phyloP scores from a whole-genome alignment of 2,888 invertebrate species.

The Amphipoea oculea region DNA sequence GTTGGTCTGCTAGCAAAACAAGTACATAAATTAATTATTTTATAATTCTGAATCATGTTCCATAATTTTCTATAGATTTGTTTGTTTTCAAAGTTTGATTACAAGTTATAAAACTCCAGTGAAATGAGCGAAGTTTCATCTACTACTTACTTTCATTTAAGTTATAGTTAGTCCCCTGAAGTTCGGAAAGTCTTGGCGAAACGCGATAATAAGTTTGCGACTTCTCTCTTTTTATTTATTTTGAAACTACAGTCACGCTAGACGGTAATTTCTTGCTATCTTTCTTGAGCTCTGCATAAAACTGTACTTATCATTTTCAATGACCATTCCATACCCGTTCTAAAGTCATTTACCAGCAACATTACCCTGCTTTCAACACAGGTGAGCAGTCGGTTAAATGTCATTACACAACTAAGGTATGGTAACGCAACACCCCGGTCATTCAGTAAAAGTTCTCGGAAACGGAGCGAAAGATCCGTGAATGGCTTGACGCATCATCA shows the following conservation, averaged over 20 bases:
- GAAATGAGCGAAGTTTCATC: conserved; percentile 29
- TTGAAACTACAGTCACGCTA: conserved; percentile 14
- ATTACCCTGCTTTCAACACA: conserved; percentile 40
- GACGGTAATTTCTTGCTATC: neutral
- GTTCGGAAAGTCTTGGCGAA: conserved; percentile 26
- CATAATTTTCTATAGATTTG: neutral
- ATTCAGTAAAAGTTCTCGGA: conserved; percentile 63
- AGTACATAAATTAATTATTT: conserved; percentile 4
- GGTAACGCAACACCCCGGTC: conserved; percentile 48
- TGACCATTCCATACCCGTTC: neutral
- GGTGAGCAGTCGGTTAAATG: conserved; percentile 20
- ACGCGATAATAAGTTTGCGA: conserved; percentile 39
- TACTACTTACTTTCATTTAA: conserved; percentile 25
- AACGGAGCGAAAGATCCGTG: conserved; percentile 65
- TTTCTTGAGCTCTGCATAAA: conserved; percentile 7
- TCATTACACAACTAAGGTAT: conserved; percentile 48
- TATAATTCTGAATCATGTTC: neutral
- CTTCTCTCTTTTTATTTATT: conserved; percentile 27
- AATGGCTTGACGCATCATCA: conserved; percentile 69
- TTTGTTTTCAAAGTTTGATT: conserved; percentile 30
- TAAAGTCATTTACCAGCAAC: conserved; percentile 20
- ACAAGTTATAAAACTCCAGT: conserved; percentile 17
- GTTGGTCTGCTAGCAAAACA: conserved; percentile 4
- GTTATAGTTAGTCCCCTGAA: conserved; percentile 45
- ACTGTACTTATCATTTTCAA: conserved; percentile 12